Evolutionary conservation across 1,140 invertebrate species (phyloP), one percentile per base, ranked within the genome.

Genomic region (Araneus ventricosus): DNA sequence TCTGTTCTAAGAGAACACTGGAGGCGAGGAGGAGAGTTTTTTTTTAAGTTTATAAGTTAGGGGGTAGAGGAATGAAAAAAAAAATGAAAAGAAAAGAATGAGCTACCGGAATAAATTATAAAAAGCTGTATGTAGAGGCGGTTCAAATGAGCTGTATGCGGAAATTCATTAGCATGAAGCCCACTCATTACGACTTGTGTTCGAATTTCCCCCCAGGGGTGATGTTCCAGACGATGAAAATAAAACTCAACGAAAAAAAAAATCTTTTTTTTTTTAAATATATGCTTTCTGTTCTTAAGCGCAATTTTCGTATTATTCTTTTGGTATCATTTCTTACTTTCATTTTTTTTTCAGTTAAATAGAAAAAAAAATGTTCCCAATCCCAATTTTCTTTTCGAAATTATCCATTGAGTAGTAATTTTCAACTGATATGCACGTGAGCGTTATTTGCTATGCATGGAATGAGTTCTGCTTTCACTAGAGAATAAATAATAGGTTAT

Each of bases 91-190:
- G 6, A 52, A 6, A 45, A 6, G 41, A 8, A 45, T 8, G 41
- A 79, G 24, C 27, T 4, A 27, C 24, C 17, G 39, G 61, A 92
- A 92, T 85, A 92, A 92, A 92, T 92, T 92, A 87, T 92, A 63
- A 92, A 90, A 90, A 37, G 52, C 75, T 80, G 7, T n/a, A 27
- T 61, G 45, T 57, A 57, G 39, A 63, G 89, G 52, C 45, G 37
- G 79, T 27, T 27, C 61, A 92, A 92, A 92, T 92, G 90, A 92
- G 90, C 52, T n/a, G 63, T 63, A 87, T 39, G 22, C 41, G 41
- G 84, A 92, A 86, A 92, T 92, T 92, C 91, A 92, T 92, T 92
- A 92, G 61, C 91, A 87, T 92, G 63, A 63, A 8, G 17, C 59
- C n/a, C 67, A 87, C 91, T 92, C 91, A 92, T 92, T 92, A 92